Evolutionary conservation across 2,113 vertebrate genomes (phyloP).

Genomic region (Mesocricetus auratus): DNA sequence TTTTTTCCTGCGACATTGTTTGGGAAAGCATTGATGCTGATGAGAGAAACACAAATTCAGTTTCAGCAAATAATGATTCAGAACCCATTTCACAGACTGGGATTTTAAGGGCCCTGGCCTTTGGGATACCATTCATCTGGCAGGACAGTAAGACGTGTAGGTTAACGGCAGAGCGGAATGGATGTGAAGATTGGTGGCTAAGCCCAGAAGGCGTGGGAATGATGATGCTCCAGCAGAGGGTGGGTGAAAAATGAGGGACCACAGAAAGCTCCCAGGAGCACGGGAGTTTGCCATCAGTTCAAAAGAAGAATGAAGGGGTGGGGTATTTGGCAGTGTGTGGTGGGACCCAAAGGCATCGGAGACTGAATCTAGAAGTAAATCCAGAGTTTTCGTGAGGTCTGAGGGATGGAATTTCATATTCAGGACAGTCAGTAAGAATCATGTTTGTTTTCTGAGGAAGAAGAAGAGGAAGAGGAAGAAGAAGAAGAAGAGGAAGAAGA

Average conservation of each 20-base stretch:
- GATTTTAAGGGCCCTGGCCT: neutral
- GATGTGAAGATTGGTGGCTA: neutral
- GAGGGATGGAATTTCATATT: neutral
- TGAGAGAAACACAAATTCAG: neutral
- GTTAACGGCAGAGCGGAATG: neutral
- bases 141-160: neutral
- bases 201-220: neutral
- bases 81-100: neutral
- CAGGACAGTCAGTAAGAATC: neutral
- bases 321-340: neutral
- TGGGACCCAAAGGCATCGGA: neutral
- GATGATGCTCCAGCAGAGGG: neutral
- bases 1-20: neutral
- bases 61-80: constrained; percentile 28
- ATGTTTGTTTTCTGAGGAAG: neutral
- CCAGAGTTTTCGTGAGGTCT: neutral
- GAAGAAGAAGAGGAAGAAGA: too few species aligned
- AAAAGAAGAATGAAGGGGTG: neutral
- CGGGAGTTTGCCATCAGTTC: neutral
- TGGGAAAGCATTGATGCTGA: neutral
- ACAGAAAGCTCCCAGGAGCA: neutral
- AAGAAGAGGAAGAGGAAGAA: too few species aligned
- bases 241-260: neutral
- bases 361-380: neutral
- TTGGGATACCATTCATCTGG: neutral